Evolutionary conservation across 2,888 invertebrate species (phyloP).

Genomic region (Acrocera orbiculus): DNA sequence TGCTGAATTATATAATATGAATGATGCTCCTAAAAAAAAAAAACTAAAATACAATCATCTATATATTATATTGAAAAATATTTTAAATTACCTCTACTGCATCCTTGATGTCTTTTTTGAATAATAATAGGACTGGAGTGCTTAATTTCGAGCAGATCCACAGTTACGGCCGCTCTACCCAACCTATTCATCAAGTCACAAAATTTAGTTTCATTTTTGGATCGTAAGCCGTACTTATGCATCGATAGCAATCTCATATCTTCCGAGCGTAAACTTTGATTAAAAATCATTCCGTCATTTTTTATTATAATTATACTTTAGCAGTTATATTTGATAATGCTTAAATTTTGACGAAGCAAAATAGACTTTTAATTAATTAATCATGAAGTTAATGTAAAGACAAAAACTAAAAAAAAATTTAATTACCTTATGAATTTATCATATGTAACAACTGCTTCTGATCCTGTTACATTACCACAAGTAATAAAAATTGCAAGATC

Average conservation of each 20-base stretch:
- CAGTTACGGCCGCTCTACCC: constrained; percentile 45
- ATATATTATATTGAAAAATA: constrained; percentile 5
- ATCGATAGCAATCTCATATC: constrained; percentile 49
- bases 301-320: no score
- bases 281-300: no score
- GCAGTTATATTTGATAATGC: no score
- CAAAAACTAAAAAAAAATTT: neutral
- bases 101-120: constrained; percentile 23
- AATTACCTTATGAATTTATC: neutral
- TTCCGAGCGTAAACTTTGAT: constrained; percentile 40
- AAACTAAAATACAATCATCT: constrained; percentile 11
- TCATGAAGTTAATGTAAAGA: no score
- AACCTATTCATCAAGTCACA: constrained; percentile 39
- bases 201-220: constrained; percentile 34
- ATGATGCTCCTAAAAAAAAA: constrained; percentile 44
- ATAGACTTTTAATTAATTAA: no score
- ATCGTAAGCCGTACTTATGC: constrained; percentile 46
- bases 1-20: constrained; percentile 62
- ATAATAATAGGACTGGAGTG: constrained; percentile 39
- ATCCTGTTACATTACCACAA: no score
- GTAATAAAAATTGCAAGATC: no score
- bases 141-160: constrained; percentile 51
- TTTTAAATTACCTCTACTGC: constrained; percentile 19
- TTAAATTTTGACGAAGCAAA: no score
- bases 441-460: no score